Base-by-base conservation (phyloP, 2,797 vertebrate species). In the Taeniopygia guttata region DNA sequence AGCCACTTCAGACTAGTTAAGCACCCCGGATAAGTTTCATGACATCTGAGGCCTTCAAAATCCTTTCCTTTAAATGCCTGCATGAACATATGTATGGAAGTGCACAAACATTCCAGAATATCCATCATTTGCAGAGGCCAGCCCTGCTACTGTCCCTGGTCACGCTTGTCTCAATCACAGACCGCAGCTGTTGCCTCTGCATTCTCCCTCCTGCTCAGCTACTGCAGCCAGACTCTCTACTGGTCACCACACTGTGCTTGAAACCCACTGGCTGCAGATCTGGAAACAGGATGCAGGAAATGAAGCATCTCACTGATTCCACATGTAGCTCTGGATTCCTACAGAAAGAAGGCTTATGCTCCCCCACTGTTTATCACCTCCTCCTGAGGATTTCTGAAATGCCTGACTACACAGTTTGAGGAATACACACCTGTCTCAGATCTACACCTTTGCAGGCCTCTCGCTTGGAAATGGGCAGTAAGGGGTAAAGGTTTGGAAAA, bases 201-300 rank as follows among this genome's bases (percentile, higher is more conserved):
- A 42, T 42, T 64, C 73, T 77, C 45, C 32, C 49, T 83, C 62
- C 67, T 87, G 63, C 76, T 68, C 36, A n/a, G 62, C 62, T 56
- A 49, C 12, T 3, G 30, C 85, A 80, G 79, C 10, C 72, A 21
- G 34, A 63, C 16, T 51, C 46, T 51, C 60, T 29, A 7, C 76
- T 34, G 30, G 59, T 52, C 72, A 84, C 49, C 36, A 68, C 51
- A 40, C 43, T 58, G 59, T 32, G 76, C 25, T 68, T n/a, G 45
- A 70, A 91, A 82, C 20, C 36, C 34, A 25, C 1, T 42, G 62
- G 49, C 25, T 59, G 34, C 74, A 87, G 74, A 79, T 70, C 36
- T 7, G 1, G 38, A 74, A 91, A 84, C 48, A 70, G 69, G 64
- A 90, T 36, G 40, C 66, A 86, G 77, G 88, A 94, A 95, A 93